Evolutionary conservation across 1,140 invertebrate genomes (phyloP).

Genomic region (Listronotus bonariensis): DNA sequence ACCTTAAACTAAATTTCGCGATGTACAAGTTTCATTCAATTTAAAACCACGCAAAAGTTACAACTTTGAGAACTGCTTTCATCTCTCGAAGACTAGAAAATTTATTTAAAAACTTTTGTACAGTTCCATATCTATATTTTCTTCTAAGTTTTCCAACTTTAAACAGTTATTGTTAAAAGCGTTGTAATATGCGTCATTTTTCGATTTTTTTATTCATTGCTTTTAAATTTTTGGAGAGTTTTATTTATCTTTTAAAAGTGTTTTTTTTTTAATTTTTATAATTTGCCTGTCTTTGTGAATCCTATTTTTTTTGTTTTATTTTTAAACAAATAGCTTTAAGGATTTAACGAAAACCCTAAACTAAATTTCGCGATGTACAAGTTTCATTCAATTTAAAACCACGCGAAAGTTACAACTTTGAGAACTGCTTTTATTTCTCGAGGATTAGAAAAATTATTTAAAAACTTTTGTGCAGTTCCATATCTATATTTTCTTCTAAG

Average conservation of each 20-base stretch:
- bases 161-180: constrained; percentile 18
- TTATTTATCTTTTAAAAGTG: too few species aligned
- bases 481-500: constrained; percentile 16
- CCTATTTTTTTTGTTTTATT: too few species aligned
- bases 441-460: constrained; percentile 13
- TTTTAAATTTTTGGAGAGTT: too few species aligned
- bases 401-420: constrained; percentile 12
- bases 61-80: constrained; percentile 11
- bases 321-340: too few species aligned
- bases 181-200: constrained; percentile 17
- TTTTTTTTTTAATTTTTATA: too few species aligned
- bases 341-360: too few species aligned
- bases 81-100: constrained; percentile 9
- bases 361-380: not conserved
- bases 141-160: constrained; percentile 11
- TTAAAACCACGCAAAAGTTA: constrained; percentile 9
- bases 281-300: too few species aligned
- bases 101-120: constrained; percentile 15
- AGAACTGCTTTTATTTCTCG: constrained; percentile 4
- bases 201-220: too few species aligned
- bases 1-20: not conserved
- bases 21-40: constrained; percentile 7
- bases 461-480: constrained; percentile 9
- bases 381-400: constrained; percentile 10
- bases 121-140: constrained; percentile 15